Conservation (phyloP, 37 sponge, comb jelly and placozoan genomes). For the Crambe crambe region DNA sequence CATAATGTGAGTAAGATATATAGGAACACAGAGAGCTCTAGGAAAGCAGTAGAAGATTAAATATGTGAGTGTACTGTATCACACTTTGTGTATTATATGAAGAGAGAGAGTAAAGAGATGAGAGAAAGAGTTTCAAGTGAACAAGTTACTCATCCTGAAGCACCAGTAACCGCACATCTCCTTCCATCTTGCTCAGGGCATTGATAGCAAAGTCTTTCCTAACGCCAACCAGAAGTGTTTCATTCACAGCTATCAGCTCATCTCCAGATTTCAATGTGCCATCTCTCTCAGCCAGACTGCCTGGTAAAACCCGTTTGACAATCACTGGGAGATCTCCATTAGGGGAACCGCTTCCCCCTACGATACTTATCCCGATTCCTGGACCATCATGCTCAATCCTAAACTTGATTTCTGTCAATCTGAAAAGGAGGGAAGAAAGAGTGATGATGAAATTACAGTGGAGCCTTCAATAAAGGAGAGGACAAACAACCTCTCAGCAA, state of each 20-base stretch:
- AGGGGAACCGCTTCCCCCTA: conserved; percentile 72
- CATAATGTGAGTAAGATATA: no score
- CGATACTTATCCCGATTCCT: conserved; percentile 79
- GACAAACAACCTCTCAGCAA: no score
- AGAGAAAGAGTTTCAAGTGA: background rate
- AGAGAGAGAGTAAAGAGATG: background rate
- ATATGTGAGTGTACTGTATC: no score
- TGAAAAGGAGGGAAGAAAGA: conserved; percentile 9
- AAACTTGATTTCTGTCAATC: conserved; percentile 42
- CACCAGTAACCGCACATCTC: conserved; percentile 39
- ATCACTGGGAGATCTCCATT: conserved; percentile 79
- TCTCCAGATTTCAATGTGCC: conserved; percentile 51
- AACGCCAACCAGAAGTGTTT: conserved; percentile 38
- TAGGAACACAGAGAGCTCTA: no score
- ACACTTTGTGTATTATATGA: no score
- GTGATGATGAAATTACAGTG: no score
- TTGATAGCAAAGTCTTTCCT: conserved; percentile 52
- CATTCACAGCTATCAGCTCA: conserved; percentile 53
- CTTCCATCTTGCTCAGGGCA: conserved; percentile 39
- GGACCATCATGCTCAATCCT: conserved; percentile 22
- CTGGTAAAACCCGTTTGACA: conserved; percentile 62
- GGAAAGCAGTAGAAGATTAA: no score
- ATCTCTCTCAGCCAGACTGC: conserved; percentile 62
- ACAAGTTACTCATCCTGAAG: conserved; percentile 46
- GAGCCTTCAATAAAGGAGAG: no score